A percentile compares a stretch with the other conserved stretches of the same genome.
These are phyloP conservation scores for Dermochelys coriacea DNA, from an alignment of 2,797 vertebrate genomes.

Conservation along the genomic window DNA sequence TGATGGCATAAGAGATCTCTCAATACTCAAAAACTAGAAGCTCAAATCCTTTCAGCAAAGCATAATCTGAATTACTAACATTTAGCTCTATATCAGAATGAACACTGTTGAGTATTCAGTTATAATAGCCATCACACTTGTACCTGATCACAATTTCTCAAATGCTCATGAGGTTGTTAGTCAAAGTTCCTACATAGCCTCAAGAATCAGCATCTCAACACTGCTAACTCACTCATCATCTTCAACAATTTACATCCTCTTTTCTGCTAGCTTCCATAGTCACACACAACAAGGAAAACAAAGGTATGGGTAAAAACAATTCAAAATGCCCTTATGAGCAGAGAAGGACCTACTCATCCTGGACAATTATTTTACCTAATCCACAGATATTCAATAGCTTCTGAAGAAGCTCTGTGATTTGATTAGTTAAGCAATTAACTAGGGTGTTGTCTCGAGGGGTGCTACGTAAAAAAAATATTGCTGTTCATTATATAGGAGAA, in stretches of 20 bases:
- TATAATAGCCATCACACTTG: accelerated
- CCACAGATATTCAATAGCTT: conserved; percentile 37
- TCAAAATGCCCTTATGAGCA: conserved; percentile 1
- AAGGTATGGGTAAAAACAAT: background rate
- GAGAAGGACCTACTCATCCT: background rate
- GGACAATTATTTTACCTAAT: background rate
- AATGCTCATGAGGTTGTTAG: background rate
- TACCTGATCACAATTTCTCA: background rate
- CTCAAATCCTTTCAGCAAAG: background rate
- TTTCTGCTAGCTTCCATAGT: background rate
- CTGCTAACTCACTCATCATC: background rate
- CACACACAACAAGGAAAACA: background rate
- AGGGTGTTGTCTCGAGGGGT: background rate
- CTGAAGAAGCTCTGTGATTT: conserved; percentile 2
- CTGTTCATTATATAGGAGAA: background rate
- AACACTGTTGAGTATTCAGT: background rate
- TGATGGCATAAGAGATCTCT: background rate
- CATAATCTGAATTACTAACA: background rate
- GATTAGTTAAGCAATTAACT: conserved; percentile 31
- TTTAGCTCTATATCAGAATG: background rate
- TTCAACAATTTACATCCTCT: background rate
- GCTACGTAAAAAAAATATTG: background rate
- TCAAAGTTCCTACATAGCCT: background rate
- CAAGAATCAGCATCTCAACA: background rate
- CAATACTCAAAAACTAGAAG: background rate